Evolutionary conservation across 2,113 vertebrate species (phyloP), one percentile per base, ranked within the genome.

Genomic region (Isichthys henryi): DNA sequence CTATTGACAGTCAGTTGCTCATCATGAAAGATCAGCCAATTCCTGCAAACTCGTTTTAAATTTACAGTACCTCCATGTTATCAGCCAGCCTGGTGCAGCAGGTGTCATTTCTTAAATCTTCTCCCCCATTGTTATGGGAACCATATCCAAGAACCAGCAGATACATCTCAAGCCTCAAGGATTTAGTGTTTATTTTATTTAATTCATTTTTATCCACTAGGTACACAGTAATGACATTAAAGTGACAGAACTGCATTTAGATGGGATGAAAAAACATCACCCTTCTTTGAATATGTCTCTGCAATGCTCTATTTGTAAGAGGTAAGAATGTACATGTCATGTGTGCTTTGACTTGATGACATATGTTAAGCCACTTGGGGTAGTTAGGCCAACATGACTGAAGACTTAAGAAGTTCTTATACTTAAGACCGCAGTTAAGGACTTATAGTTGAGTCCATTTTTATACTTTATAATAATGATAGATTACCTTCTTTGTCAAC

Each of bases 131-230:
- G 31, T 43, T 88, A 74, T 56, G 56, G 56, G 56, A 23, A 58
- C 56, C 27, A 74, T 43, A 31, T n/a, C 58, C 62, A 58, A n/a
- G 23, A 74, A 7, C 50, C 31, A 10, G 27, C 89, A 58, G 70
- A 80, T 88, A n/a, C 70, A n/a, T 86, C 31, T 70, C 31, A 70
- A 45, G 7, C 27, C 56, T 58, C n/a, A 19, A 48, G 39, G 77
- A 62, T 90, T 88, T 84, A 74, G 43, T 52, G 83, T 8, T 77
- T 50, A 87, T 70, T 77, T 90, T 62, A 89, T 89, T 89, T 35
- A 17, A 87, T 49, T 87, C 3, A 31, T 58, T 87, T 90, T 86
- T 50, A 82, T 88, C 35, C 74, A 70, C 56, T 53, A 50, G 84
- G 58, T 66, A 43, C 27, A 31, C 70, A 45, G 13, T 35, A 48